Percentiles rank a stretch among this genome's conserved stretches.
These are phyloP conservation scores for Cylas formicarius DNA, from an alignment of 1,140 invertebrate species.

Conservation along the genomic window DNA sequence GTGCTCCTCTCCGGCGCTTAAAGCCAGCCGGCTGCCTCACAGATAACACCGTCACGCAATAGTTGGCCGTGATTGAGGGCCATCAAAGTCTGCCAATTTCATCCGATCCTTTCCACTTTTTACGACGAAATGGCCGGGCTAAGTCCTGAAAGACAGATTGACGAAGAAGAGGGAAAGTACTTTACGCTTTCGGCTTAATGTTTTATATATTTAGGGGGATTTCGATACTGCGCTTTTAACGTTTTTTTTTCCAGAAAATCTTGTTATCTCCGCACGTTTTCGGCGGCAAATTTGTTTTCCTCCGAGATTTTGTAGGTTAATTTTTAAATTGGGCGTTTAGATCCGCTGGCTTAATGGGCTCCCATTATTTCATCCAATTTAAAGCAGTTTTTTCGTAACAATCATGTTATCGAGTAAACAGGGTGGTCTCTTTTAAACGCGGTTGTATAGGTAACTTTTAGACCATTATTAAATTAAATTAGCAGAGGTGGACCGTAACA, in stretches of 20 bases:
- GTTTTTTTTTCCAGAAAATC: too few relatives aligned
- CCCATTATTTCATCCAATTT: too few relatives aligned
- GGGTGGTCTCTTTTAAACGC: too few relatives aligned
- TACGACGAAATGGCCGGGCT: conserved; percentile 19
- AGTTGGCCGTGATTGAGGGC: conserved; percentile 31
- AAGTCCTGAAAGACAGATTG: conserved; percentile 27
- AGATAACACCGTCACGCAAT: conserved; percentile 14
- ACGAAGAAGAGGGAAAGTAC: conserved; percentile 15
- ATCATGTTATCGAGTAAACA: too few relatives aligned
- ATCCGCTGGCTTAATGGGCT: too few relatives aligned
- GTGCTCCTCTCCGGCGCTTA: conserved; percentile 6
- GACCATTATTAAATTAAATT: too few relatives aligned
- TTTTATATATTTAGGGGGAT: not conserved
- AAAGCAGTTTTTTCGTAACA: too few relatives aligned
- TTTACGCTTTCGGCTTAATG: conserved; percentile 4
- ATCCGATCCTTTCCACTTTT: conserved; percentile 25
- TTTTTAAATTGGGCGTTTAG: too few relatives aligned
- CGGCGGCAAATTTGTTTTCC: too few relatives aligned
- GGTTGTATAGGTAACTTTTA: too few relatives aligned
- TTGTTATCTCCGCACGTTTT: not conserved
- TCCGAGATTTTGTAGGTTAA: too few relatives aligned
- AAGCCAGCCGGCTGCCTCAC: conserved; percentile 12
- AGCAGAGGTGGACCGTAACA: too few relatives aligned
- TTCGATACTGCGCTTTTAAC: not conserved
- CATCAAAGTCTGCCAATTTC: conserved; percentile 35